Evolutionary conservation across 2,888 invertebrate species (phyloP), one percentile per base, ranked within the genome.

Genomic region (Poecilus cupreus): DNA sequence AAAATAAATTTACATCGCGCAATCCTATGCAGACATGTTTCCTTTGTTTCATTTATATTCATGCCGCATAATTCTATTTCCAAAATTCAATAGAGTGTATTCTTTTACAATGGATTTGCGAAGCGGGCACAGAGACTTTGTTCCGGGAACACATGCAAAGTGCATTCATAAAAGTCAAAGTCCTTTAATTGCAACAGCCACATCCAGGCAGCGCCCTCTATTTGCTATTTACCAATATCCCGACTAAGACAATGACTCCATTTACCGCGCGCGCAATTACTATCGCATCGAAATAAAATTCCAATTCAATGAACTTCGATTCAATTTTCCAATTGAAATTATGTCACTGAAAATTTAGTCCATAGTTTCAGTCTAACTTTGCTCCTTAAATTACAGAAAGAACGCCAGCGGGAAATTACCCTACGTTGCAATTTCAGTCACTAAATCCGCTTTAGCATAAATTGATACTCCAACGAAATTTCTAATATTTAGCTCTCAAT

Each of bases 321-420:
- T 68, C 64, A 37, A 37, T 68, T 68, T 68, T 68, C 60, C 64
- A 68, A 68, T 68, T 68, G 64, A 37, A 68, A 68, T 68, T 68
- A 68, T 68, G 64, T 68, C 64, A 32, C 32, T 32, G 16, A 37
- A 68, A 68, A 68, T 68, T 37, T 68, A 68, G 16, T 37, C 64
- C 3, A 32, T 68, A 37, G 64, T 68, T 68, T 32, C 64, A 10
- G 32, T 68, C 13, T 37, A 68, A 68, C 32, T 68, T 68, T 37
- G 32, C 64, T 68, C 64, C 64, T 68, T 68, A 68, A 37, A 68
- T 68, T 32, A 37, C 16, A 18, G 13, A 32, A 32, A 68, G 64
- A 68, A 37, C 10, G 10, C 8, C 8, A 51, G 13, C 8, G 10
- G 37, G 37, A 32, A 32, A 37, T 37, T 37, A 68, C 37, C 18